These are phyloP conservation scores for Columba janthina DNA, from an alignment of 2,113 vertebrate genomes.

Conservation along the genomic window DNA sequence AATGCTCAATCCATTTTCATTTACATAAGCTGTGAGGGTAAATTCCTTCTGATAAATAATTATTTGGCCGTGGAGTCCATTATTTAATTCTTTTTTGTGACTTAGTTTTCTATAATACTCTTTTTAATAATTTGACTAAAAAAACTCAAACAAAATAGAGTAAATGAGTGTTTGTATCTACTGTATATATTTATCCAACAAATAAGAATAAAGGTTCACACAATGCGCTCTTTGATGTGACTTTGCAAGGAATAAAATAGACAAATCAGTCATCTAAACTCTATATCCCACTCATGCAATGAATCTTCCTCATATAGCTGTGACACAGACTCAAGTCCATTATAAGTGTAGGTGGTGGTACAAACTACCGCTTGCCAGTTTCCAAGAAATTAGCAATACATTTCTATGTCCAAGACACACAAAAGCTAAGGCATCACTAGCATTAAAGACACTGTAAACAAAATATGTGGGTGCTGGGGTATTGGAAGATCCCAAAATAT, in stretches of 20 bases:
- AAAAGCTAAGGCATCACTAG: not conserved
- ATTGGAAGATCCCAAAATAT: not conserved
- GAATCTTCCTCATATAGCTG: not conserved
- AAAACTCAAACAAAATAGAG: not conserved
- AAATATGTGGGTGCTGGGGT: not conserved
- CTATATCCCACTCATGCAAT: not conserved
- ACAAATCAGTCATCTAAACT: not conserved
- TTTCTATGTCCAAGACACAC: not conserved
- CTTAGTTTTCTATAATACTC: not conserved
- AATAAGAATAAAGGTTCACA: not conserved
- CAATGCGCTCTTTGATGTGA: not conserved
- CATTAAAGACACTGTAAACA: not conserved
- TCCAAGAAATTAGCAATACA: not conserved
- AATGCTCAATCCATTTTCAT: constrained; percentile 23
- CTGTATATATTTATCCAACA: not conserved
- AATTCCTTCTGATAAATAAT: constrained; percentile 5
- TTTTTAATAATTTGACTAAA: not conserved
- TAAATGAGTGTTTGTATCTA: not conserved
- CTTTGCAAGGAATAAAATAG: not conserved
- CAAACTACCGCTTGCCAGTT: not conserved
- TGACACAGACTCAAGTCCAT: not conserved
- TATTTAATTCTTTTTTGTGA: not conserved
- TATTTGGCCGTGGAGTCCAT: not conserved
- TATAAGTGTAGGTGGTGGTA: not conserved
- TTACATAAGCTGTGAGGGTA: not conserved